Evolutionary conservation across 2,888 invertebrate genomes (phyloP).

Genomic region (Sylvicola cinctus): DNA sequence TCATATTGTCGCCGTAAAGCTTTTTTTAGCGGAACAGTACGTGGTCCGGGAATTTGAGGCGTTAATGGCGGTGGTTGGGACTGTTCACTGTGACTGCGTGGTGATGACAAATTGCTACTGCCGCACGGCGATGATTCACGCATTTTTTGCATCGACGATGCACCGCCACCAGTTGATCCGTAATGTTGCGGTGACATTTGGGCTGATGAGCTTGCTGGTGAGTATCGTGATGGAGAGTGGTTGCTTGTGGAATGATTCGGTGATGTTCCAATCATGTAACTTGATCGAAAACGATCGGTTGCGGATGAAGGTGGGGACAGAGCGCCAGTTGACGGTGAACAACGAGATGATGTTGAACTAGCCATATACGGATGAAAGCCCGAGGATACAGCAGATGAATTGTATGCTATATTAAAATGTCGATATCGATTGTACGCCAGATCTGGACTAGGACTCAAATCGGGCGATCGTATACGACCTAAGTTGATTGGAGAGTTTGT

Average conservation of each 20-base stretch:
- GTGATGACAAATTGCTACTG: slow-evolving; percentile 1
- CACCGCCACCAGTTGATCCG: too few species aligned
- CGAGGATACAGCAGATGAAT: slow-evolving; percentile 5
- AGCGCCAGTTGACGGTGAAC: slow-evolving; percentile 5
- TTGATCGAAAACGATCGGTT: slow-evolving; percentile 3
- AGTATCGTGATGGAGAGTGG: slow-evolving; percentile 2
- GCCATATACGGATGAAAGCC: slow-evolving; percentile 10
- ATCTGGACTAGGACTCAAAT: slow-evolving; percentile 9
- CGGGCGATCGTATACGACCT: slow-evolving; percentile 7
- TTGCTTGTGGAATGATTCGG: slow-evolving; percentile 1
- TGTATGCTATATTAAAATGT: slow-evolving; percentile 7
- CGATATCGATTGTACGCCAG: slow-evolving; percentile 6
- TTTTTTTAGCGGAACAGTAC: too few species aligned
- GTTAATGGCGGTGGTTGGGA: too few species aligned
- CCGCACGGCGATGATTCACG: neutral
- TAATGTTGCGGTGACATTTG: too few species aligned
- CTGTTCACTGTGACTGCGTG: slow-evolving; percentile 1
- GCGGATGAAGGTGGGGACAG: slow-evolving; percentile 3
- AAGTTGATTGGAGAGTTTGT: slow-evolving; percentile 5
- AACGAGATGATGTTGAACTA: slow-evolving; percentile 12
- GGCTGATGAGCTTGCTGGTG: too few species aligned
- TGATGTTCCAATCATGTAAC: slow-evolving; percentile 2
- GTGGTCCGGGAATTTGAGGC: too few species aligned
- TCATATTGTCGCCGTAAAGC: too few species aligned
- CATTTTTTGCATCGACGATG: too few species aligned